Evolutionary conservation across 2,888 invertebrate genomes (phyloP).

Genomic region (Erebia aethiops): DNA sequence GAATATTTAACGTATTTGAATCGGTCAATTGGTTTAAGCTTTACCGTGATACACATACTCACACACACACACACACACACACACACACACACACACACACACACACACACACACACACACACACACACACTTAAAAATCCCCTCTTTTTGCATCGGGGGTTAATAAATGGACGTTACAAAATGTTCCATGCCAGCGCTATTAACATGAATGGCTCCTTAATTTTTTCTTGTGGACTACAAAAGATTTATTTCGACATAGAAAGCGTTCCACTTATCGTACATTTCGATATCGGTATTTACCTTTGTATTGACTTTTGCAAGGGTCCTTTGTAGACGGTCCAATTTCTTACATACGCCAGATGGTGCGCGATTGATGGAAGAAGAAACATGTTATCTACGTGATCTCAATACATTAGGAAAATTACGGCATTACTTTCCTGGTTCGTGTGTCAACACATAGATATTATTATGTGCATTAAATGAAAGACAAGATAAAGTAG

Average conservation of each 20-base stretch:
- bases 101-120: too few relatives aligned
- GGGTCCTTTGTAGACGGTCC: constrained; percentile 28
- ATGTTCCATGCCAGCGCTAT: neutral
- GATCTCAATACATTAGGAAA: constrained; percentile 34
- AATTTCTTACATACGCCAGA: constrained; percentile 44
- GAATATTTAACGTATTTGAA: too few relatives aligned
- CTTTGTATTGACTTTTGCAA: constrained; percentile 36
- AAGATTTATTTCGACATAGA: constrained; percentile 14
- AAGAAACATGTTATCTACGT: constrained; percentile 43
- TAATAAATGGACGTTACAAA: too few relatives aligned
- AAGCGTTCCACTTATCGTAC: constrained; percentile 17
- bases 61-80: too few relatives aligned
- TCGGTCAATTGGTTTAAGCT: too few relatives aligned
- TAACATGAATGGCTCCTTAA: neutral
- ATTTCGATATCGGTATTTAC: constrained; percentile 20
- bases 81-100: too few relatives aligned
- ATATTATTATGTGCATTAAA: neutral
- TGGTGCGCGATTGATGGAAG: constrained; percentile 42
- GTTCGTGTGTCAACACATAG: neutral
- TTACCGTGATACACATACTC: too few relatives aligned
- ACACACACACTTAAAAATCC: too few relatives aligned
- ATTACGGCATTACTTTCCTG: constrained; percentile 11
- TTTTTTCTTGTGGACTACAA: constrained; percentile 2
- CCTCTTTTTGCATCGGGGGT: too few relatives aligned
- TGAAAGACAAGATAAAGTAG: neutral